Evolutionary conservation across 2,888 invertebrate species (phyloP).

Genomic region (Lasioglossum malachurum): DNA sequence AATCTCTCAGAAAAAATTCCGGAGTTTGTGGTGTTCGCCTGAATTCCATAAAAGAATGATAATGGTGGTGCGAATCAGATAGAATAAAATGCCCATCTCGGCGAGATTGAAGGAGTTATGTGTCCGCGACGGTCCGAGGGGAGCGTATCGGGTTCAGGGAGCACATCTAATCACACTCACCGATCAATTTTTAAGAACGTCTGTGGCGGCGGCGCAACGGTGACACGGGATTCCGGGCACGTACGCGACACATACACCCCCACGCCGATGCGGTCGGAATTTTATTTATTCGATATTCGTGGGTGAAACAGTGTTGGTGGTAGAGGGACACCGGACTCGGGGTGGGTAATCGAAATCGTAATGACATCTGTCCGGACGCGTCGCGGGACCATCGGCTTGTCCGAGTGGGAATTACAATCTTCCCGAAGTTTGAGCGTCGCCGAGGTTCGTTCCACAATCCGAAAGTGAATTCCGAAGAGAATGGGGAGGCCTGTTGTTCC

Average conservation of each 20-base stretch:
- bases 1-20: not conserved
- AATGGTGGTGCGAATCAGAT: not conserved
- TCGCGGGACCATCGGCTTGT: constrained; percentile 4
- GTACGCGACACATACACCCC: constrained; percentile 19
- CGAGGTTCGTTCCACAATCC: not conserved
- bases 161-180: constrained; percentile 37
- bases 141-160: not conserved
- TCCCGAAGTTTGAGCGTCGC: not conserved
- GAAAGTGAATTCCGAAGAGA: constrained; percentile 7
- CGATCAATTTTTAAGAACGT: constrained; percentile 46
- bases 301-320: not conserved
- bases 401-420: constrained; percentile 4
- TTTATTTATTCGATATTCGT: constrained; percentile 41
- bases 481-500: not conserved
- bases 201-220: not conserved
- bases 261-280: not conserved
- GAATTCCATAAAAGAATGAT: not conserved
- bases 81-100: not conserved
- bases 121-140: not conserved
- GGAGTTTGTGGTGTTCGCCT: not conserved
- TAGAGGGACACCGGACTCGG: not conserved
- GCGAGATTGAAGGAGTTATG: not conserved
- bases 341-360: constrained; percentile 41
- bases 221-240: constrained; percentile 30
- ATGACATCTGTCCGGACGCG: constrained; percentile 8